These are phyloP conservation scores for Gibbula magus DNA, from an alignment of 2,888 invertebrate genomes.

Conservation along the genomic window DNA sequence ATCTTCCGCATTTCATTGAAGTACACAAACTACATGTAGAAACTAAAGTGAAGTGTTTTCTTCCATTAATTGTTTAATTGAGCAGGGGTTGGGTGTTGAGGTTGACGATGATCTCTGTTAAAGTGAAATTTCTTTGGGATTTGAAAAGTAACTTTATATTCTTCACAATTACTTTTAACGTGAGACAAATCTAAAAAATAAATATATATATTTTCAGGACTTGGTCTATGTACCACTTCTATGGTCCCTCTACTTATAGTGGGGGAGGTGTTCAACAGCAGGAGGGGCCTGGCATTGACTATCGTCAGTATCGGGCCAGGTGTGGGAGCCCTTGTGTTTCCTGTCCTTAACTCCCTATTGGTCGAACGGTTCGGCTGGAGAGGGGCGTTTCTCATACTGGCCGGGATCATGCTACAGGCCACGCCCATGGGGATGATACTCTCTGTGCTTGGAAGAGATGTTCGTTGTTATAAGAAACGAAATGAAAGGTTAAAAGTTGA, in stretches of 20 bases:
- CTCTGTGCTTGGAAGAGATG: not conserved
- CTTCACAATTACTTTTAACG: no score
- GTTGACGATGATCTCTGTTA: no score
- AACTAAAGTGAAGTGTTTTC: no score
- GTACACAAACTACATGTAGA: no score
- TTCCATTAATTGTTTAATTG: no score
- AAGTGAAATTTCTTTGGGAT: no score
- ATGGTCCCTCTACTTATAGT: not conserved
- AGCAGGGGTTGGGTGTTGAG: no score
- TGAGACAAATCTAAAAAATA: no score
- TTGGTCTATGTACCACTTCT: not conserved
- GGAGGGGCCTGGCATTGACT: not conserved
- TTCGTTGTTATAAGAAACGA: not conserved
- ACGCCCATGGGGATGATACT: not conserved
- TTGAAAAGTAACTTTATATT: no score
- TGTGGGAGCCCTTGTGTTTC: not conserved
- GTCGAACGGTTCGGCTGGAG: not conserved
- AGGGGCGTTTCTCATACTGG: not conserved
- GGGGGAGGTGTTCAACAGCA: not conserved
- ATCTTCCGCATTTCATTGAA: no score
- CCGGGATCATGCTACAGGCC: not conserved
- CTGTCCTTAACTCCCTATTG: not conserved
- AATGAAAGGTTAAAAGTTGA: no score
- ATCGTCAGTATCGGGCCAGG: not conserved
- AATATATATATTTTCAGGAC: not conserved